Conservation (phyloP, 2,888 invertebrate genomes). For the Noctua janthina region DNA sequence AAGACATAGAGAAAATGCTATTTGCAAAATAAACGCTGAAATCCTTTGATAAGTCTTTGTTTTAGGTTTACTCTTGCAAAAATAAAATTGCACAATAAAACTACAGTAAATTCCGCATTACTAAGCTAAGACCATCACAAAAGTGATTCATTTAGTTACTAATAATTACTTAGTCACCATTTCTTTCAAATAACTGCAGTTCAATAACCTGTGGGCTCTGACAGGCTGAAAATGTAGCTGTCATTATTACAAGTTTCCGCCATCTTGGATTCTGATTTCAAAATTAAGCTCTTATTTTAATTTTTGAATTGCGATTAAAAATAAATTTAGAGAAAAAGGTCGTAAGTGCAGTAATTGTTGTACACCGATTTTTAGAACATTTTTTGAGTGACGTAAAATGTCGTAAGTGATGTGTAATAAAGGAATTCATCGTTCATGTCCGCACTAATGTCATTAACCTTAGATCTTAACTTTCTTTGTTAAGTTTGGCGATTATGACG, state of each 20-base stretch:
- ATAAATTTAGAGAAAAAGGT: background rate
- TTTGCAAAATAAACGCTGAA: no score
- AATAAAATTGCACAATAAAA: constrained; percentile 36
- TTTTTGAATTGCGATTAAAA: background rate
- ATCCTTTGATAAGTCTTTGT: background rate
- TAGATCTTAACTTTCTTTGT: constrained; percentile 16
- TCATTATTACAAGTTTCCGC: constrained; percentile 47
- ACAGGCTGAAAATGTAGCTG: constrained; percentile 47
- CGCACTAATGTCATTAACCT: background rate
- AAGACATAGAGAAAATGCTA: no score
- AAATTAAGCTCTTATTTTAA: background rate
- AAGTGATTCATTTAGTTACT: constrained; percentile 62
- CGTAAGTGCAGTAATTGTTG: background rate
- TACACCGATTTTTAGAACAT: background rate
- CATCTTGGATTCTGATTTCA: constrained; percentile 46
- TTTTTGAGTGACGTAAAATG: constrained; percentile 3
- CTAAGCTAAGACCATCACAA: constrained; percentile 39
- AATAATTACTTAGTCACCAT: constrained; percentile 63
- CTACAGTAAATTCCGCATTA: constrained; percentile 28
- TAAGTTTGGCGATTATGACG: constrained; percentile 9
- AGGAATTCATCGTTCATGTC: background rate
- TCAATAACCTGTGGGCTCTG: constrained; percentile 53
- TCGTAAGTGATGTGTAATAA: background rate
- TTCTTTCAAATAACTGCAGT: constrained; percentile 59
- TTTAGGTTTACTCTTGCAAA: background rate